These are phyloP conservation scores for Amiota communis DNA, from an alignment of 2,888 invertebrate genomes.

Conservation along the genomic window DNA sequence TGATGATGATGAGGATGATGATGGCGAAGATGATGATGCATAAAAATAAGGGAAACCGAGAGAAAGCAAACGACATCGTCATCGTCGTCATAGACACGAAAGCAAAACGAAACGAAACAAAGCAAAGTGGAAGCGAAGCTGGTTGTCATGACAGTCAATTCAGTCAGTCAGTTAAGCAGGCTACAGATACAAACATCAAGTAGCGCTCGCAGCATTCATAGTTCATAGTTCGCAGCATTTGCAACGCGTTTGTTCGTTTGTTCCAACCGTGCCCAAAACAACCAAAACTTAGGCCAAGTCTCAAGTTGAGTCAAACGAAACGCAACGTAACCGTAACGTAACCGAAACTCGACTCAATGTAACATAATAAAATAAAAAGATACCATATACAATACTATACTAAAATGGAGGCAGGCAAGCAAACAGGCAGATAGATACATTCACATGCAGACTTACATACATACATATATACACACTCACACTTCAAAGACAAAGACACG, in stretches of 20 bases:
- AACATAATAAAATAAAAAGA: no score
- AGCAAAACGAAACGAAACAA: neutral
- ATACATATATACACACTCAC: no score
- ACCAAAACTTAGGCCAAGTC: no score
- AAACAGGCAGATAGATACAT: neutral
- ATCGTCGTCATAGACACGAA: no score
- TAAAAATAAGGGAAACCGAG: no score
- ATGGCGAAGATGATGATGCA: neutral
- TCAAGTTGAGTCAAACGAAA: no score
- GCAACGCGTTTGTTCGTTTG: neutral
- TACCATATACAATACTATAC: no score
- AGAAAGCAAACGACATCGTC: no score
- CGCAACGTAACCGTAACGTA: no score
- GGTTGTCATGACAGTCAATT: conserved; percentile 5
- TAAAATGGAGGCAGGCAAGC: neutral
- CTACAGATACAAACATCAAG: conserved; percentile 1
- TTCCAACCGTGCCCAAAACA: no score
- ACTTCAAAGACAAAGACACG: no score
- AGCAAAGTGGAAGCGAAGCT: neutral
- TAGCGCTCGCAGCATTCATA: conserved; percentile 5
- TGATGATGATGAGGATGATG: neutral
- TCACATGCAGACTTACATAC: neutral
- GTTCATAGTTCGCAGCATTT: conserved; percentile 8
- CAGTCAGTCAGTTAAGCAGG: conserved; percentile 3
- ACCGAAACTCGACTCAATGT: no score